phyloP scores from a whole-genome alignment of 2,797 vertebrate genomes.

The Adelosebastes latens region DNA sequence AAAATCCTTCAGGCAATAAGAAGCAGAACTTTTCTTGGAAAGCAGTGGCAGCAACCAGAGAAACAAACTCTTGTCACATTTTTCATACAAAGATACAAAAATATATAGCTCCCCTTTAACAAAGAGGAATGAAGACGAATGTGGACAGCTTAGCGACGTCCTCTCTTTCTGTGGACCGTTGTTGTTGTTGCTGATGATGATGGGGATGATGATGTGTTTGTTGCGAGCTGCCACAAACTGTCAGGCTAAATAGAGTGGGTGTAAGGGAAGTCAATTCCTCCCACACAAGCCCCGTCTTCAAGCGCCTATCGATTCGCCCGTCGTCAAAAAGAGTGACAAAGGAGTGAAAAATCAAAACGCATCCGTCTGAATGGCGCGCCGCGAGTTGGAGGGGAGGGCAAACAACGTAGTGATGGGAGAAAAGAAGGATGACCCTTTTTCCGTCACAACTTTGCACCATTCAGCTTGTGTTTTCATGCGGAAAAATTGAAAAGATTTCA shows the following conservation, averaged over 20 bases:
- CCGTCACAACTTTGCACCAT: neutral
- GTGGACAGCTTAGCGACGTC: conserved; percentile 14
- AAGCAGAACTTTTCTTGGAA: conserved; percentile 66
- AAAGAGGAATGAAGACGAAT: neutral
- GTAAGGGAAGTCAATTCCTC: conserved; percentile 35
- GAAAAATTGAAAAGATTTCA: conserved; percentile 11
- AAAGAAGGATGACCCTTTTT: neutral
- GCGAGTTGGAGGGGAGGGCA: neutral
- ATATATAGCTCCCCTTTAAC: neutral
- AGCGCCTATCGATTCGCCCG: conserved; percentile 59
- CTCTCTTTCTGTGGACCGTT: neutral
- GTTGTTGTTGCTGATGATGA: neutral
- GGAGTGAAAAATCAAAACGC: conserved; percentile 42
- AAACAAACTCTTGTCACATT: neutral
- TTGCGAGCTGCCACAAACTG: conserved; percentile 22
- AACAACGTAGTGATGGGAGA: neutral
- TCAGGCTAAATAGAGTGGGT: conserved; percentile 48
- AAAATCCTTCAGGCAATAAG: conserved; percentile 51
- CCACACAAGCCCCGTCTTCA: conserved; percentile 31
- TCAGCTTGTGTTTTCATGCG: neutral
- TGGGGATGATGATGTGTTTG: conserved; percentile 27
- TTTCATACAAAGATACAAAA: neutral
- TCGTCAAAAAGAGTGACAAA: conserved; percentile 58
- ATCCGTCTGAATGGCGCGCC: neutral
- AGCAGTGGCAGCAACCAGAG: conserved; percentile 21